These are phyloP conservation scores for Oegoconia quadripuncta DNA, from an alignment of 2,888 invertebrate genomes.

Conservation along the genomic window DNA sequence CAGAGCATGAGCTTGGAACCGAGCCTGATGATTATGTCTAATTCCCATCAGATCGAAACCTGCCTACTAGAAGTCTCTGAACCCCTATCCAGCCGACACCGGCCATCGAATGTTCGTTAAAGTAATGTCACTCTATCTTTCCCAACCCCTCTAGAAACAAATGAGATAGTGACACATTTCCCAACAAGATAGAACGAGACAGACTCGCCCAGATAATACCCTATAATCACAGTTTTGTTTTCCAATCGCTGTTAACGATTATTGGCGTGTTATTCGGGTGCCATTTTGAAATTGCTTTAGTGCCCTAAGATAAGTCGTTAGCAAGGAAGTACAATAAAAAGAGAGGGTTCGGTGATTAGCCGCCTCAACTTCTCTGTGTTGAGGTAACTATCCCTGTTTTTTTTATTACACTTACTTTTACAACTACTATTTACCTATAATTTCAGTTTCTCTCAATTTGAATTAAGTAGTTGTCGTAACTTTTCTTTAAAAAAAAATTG, in stretches of 20 bases:
- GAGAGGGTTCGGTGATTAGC: conserved; percentile 51
- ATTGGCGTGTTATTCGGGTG: conserved; percentile 82
- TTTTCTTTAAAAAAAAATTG: no score
- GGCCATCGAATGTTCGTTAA: conserved; percentile 77
- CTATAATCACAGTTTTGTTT: conserved; percentile 84
- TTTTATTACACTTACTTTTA: conserved; percentile 3
- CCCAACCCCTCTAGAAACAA: conserved; percentile 56
- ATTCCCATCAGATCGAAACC: conserved; percentile 17
- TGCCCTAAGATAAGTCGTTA: conserved; percentile 72
- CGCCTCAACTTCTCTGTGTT: no score
- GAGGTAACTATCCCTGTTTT: conserved; percentile 32
- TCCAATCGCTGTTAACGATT: conserved; percentile 83
- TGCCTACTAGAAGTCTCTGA: conserved; percentile 22
- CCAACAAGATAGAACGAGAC: conserved; percentile 41
- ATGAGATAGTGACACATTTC: conserved; percentile 43
- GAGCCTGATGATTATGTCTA: no score
- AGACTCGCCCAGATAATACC: conserved; percentile 59
- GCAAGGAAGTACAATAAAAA: conserved; percentile 71
- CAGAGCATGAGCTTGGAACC: no score
- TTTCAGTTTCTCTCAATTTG: neutral
- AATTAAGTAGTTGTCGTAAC: no score
- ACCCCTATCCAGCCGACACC: conserved; percentile 49
- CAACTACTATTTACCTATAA: conserved; percentile 1
- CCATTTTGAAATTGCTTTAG: conserved; percentile 76
- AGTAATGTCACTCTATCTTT: conserved; percentile 72